Evolutionary conservation across 2,888 invertebrate species (phyloP), one percentile per base, ranked within the genome.

Genomic region (Timema podura): DNA sequence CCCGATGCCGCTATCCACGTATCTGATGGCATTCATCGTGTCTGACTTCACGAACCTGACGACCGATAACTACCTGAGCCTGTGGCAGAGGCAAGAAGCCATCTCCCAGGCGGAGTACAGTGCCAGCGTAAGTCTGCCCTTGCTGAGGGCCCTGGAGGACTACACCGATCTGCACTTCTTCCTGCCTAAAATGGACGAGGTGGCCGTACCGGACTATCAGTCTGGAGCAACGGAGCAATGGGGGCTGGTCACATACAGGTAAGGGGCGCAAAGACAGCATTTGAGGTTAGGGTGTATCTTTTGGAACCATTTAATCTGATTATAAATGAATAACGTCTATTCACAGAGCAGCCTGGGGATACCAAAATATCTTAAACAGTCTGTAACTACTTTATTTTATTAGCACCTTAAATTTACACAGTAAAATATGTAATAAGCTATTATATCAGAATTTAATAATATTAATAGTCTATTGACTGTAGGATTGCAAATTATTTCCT

Each of bases 181-280:
- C 7, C 76, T 82, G 48, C 78, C 79, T 11, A 82, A 83, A 76
- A 77, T 80, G 65, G 85, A 85, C 77, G 82, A 85, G 81, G 81
- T 85, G 67, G 74, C 74, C 10, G 46, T 74, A 11, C 74, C 74
- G 9, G 74, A 74, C 64, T 74, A 72, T 51, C 77, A 80, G 16
- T 82, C 83, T 7, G 82, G 82, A 9, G 83, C 82, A 47, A 83
- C n/a, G 82, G 83, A 93, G 79, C 92, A 93, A 78, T 93, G 92
- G 92, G 92, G 92, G 0, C 79, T 92, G 15, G 87, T 92, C 11
- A 91, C 91, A 0, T 92, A 88, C 80, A 86, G 89, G 89, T 88
- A 77, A 76, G 3, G 30, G 30, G 30, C 2, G 30, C 30, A 30
- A 30, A 30, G 30, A 30, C 30, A 30, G 30, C 30, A 30, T 1